Base-by-base conservation (phyloP, 2,888 invertebrate genomes). In the Timandra comae region DNA sequence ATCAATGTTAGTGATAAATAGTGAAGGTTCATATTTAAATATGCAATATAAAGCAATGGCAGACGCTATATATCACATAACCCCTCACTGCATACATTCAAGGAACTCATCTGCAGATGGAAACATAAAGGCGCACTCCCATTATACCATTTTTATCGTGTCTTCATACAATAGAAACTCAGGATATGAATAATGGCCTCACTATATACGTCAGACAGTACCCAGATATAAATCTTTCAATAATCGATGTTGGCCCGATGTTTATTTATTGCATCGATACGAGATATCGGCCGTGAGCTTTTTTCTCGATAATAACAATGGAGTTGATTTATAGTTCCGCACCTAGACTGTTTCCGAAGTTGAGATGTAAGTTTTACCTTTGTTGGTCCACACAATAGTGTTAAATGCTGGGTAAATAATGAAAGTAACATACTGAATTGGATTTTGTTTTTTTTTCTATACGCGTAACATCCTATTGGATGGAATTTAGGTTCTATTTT, bases 161-260 rank as follows among this genome's bases (percentile, higher is more conserved):
- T 16, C 63, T 65, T 57, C 56, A 55, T 58, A 77, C 72, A 77
- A 74, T 68, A 56, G 64, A 57, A 49, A 49, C 50, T 37, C 41
- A 46, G 7, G 11, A 10, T 63, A 69, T 84, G 81, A 85, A 76
- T 79, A 81, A 82, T 78, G 72, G 72, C 56, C 48, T 52, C 56
- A 68, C 65, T 67, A 62, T 62, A 63, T 58, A 63, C 70, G 64
- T 71, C 63, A 66, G 63, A 62, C 62, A 58, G 65, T 63, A 57
- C 61, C 56, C 52, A 68, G 72, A 77, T 73, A 82, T 85, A 85
- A 81, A 84, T 84, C 82, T 79, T 77, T 68, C 66, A 67, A 69
- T 79, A 81, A 81, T 81, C 78, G 79, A 75, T 74, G 72, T 65
- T 63, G 58, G 59, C 53, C 46, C 55, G 60, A 67, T 79, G 67